Conservation (phyloP, 2,888 invertebrate species). For the Lepidonotus clava region DNA sequence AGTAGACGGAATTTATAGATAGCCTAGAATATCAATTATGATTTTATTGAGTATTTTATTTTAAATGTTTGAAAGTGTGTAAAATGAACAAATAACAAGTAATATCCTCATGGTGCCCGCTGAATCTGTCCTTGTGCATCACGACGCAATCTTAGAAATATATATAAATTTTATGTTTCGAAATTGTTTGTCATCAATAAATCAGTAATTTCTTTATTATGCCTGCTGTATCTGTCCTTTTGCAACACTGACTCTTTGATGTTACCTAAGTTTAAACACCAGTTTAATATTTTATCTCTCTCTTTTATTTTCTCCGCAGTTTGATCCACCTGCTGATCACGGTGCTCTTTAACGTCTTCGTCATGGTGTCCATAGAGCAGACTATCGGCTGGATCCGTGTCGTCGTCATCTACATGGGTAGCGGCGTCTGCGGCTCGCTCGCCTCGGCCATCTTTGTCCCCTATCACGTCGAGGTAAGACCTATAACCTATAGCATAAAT, state of each 20-base stretch:
- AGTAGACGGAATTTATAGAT: background rate
- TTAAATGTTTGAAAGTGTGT: background rate
- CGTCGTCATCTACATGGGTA: slow-evolving; percentile 94
- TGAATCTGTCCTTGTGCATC: too few relatives aligned
- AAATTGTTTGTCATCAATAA: too few relatives aligned
- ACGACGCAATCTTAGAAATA: too few relatives aligned
- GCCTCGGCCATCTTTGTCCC: slow-evolving; percentile 98
- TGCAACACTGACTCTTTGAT: too few relatives aligned
- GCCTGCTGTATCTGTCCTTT: too few relatives aligned
- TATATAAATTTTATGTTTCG: too few relatives aligned
- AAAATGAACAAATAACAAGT: background rate
- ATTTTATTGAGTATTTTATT: background rate
- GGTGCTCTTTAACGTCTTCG: slow-evolving; percentile 92
- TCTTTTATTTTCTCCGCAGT: too few relatives aligned
- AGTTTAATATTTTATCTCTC: too few relatives aligned
- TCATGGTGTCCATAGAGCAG: slow-evolving; percentile 97
- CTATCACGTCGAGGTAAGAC: slow-evolving; percentile 87
- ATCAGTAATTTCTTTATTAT: too few relatives aligned
- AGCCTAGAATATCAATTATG: background rate
- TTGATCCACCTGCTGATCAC: slow-evolving; percentile 93
- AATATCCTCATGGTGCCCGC: too few relatives aligned
- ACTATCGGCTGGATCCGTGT: slow-evolving; percentile 95
- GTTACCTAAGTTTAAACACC: too few relatives aligned
- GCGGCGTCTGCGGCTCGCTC: slow-evolving; percentile 96
- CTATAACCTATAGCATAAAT: too few relatives aligned